Conservation (phyloP, 2,888 invertebrate genomes). For the Elegia similella region DNA sequence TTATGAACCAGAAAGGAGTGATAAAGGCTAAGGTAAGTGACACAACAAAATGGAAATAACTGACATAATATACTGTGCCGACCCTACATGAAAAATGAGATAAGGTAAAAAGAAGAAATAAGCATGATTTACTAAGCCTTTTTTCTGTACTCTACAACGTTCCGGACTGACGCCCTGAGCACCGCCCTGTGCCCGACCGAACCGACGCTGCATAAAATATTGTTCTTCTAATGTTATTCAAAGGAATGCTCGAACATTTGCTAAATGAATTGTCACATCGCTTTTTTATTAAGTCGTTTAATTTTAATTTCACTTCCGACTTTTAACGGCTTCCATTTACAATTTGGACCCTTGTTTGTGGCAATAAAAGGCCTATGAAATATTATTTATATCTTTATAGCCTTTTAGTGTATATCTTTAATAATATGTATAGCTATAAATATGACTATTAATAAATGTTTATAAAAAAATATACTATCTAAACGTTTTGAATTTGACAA, state of each 20-base stretch:
- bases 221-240: constrained; percentile 50
- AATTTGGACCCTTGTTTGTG: constrained; percentile 7
- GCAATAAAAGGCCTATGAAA: background rate
- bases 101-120: too few species aligned
- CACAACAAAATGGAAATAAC: too few species aligned
- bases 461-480: too few species aligned
- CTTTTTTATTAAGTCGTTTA: constrained; percentile 16
- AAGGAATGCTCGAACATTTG: constrained; percentile 45
- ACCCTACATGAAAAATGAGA: too few species aligned
- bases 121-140: background rate
- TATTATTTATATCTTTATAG: background rate
- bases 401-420: too few species aligned
- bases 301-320: constrained; percentile 13
- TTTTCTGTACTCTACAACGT: background rate
- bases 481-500: too few species aligned
- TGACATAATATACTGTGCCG: too few species aligned
- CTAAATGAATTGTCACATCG: constrained; percentile 30
- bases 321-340: constrained; percentile 13
- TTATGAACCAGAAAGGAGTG: too few species aligned
- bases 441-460: too few species aligned
- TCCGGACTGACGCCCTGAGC: constrained; percentile 15
- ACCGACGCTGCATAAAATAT: constrained; percentile 49
- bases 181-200: constrained; percentile 25
- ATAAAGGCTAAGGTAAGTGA: too few species aligned
- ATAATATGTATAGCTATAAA: too few species aligned